Evolutionary conservation across 2,888 invertebrate genomes (phyloP), one percentile per base, ranked within the genome.

Genomic region (Euzophera pinguis): DNA sequence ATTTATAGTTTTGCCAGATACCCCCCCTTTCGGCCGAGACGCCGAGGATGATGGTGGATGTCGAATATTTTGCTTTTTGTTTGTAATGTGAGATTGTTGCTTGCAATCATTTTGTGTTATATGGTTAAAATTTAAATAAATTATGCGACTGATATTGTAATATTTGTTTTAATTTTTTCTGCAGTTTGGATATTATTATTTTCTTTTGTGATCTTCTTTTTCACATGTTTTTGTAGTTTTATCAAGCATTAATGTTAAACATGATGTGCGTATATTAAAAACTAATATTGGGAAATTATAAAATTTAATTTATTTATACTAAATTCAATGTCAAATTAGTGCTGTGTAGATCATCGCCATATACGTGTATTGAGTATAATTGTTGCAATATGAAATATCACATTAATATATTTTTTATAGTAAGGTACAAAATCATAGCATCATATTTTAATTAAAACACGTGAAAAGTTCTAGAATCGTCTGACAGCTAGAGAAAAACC

Each of bases 1-100:
- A 91, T 91, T 91, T 91, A 91, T 91, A 90, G 91, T 90, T 88
- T 82, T 76, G 75, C 78, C 71, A 53, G 73, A 69, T 69, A 75
- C 80, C 81, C 80, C 81, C 80, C 75, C 58, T 71, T 73, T 67
- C 58, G 64, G 68, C 69, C 64, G 69, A 64, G 65, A 64, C 68
- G 69, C 65, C 67, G 73, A 67, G 67, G 61, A 69, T 69, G 73
- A 65, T 75, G 78, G 66, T 65, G 67, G 69, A 74, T 76, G 74
- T 75, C 72, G 71, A 71, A 73, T 70, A 65, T 69, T 38, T 66
- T 64, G 64, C 60, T 63, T 63, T 64, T 67, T 70, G 68, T 69
- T 73, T 62, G 35, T n/a, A n/a, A 13, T 45, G 32, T 45, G 45
- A 34, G 42, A 29, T 49, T 52, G 45, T 22, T 9, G 22, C 41